Evolutionary conservation across 2,113 vertebrate genomes (phyloP).

Genomic region (Peromyscus californicus): DNA sequence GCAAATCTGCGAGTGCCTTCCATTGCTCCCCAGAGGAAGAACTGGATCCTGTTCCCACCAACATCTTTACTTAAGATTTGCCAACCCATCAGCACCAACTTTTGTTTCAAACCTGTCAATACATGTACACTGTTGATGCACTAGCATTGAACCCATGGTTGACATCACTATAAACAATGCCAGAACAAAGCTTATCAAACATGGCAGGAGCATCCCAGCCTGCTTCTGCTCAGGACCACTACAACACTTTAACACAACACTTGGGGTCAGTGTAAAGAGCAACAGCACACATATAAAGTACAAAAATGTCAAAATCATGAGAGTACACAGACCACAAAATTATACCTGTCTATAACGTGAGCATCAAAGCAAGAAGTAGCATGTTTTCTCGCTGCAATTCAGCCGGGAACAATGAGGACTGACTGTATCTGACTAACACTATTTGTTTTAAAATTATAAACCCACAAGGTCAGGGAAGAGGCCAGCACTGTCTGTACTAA

Average conservation of each 20-base stretch:
- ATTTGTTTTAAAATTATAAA: constrained; percentile 25
- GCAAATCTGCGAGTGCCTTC: neutral
- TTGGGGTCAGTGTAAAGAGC: neutral
- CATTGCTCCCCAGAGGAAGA: neutral
- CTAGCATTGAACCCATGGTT: neutral
- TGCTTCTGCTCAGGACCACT: neutral
- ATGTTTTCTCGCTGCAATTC: neutral
- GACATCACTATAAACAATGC: neutral
- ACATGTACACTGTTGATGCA: neutral
- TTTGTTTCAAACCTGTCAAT: constrained; percentile 11
- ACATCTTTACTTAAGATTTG: neutral
- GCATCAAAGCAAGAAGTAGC: neutral
- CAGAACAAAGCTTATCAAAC: neutral
- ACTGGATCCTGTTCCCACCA: neutral
- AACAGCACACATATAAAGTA: neutral
- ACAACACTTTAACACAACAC: neutral
- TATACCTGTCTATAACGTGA: neutral
- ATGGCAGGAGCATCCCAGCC: neutral
- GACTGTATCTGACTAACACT: neutral
- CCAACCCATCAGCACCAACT: neutral
- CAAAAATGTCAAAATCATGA: neutral
- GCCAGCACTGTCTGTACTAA: neutral
- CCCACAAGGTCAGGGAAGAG: neutral
- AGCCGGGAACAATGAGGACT: constrained; percentile 9
- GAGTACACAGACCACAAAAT: neutral